Percentiles rank a stretch among this genome's conserved stretches.
These are phyloP conservation scores for Trialeurodes vaporariorum DNA, from an alignment of 1,140 invertebrate species.

Conservation along the genomic window DNA sequence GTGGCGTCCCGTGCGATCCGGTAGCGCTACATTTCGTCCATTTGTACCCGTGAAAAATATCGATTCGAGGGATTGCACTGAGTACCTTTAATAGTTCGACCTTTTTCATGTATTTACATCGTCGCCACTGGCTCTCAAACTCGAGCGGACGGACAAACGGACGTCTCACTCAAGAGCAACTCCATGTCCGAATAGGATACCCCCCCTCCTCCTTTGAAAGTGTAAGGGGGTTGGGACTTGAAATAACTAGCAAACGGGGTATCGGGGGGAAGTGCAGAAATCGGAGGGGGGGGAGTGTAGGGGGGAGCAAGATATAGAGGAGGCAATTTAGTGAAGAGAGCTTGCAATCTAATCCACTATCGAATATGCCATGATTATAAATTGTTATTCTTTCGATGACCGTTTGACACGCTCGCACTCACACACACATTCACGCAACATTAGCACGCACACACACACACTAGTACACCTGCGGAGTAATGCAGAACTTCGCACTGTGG, in stretches of 20 bases:
- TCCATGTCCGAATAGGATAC: too few relatives aligned
- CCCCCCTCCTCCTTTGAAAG: too few relatives aligned
- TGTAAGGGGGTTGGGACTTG: background rate
- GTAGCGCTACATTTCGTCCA: too few relatives aligned
- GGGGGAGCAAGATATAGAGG: background rate
- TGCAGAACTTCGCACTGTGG: too few relatives aligned
- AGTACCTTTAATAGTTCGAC: too few relatives aligned
- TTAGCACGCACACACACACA: background rate
- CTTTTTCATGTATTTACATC: too few relatives aligned
- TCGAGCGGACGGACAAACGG: too few relatives aligned
- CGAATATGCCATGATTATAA: background rate
- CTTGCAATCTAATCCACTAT: background rate
- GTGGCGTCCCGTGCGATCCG: too few relatives aligned
- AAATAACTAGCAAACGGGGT: background rate
- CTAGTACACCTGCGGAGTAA: too few relatives aligned
- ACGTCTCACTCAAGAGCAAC: background rate
- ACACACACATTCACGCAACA: background rate
- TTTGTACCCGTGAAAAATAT: too few relatives aligned
- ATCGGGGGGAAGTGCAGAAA: background rate
- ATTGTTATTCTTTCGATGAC: background rate
- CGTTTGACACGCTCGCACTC: background rate
- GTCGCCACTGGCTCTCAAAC: too few relatives aligned
- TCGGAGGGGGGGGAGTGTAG: background rate
- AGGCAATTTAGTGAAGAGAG: background rate
- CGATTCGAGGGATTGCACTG: too few relatives aligned